Conservation (phyloP, 1,140 invertebrate genomes). For the Drosophila teissieri region DNA sequence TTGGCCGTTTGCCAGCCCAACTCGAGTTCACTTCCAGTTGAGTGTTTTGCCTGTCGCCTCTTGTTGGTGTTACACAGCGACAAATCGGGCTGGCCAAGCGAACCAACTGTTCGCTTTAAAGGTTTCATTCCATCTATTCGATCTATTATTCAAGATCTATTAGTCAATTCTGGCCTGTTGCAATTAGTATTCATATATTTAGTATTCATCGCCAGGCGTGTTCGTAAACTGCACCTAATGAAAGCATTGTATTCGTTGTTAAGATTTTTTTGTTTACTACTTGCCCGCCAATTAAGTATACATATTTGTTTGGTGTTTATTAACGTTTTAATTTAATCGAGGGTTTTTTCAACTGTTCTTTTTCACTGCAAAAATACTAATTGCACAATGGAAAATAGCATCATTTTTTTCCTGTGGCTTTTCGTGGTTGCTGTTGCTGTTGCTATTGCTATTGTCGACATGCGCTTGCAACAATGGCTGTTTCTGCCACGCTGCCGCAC, state of each 20-base stretch:
- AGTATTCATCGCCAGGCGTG: neutral
- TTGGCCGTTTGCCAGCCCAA: slow-evolving; percentile 63
- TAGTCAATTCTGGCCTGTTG: too few relatives aligned
- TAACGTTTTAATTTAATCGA: too few relatives aligned
- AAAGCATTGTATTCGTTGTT: neutral
- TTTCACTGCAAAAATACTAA: too few relatives aligned
- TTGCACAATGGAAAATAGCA: too few relatives aligned
- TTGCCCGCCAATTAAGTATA: too few relatives aligned
- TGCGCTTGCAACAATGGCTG: slow-evolving; percentile 67
- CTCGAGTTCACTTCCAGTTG: slow-evolving; percentile 70
- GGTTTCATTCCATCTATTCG: too few relatives aligned
- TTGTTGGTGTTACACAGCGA: slow-evolving; percentile 27
- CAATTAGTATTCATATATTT: too few relatives aligned
- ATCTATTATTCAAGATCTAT: too few relatives aligned
- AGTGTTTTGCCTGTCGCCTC: slow-evolving; percentile 61
- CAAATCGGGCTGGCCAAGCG: neutral
- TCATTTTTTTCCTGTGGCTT: neutral
- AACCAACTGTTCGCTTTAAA: too few relatives aligned
- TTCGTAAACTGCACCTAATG: neutral
- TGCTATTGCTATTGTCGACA: slow-evolving; percentile 14
- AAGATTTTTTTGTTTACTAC: too few relatives aligned
- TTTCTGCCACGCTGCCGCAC: slow-evolving; percentile 36
- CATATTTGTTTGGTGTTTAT: too few relatives aligned
- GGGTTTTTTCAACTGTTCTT: too few relatives aligned
- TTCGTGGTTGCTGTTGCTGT: slow-evolving; percentile 3